Base-by-base conservation (phyloP, 2,888 invertebrate species). In the Nysson spinosus region DNA sequence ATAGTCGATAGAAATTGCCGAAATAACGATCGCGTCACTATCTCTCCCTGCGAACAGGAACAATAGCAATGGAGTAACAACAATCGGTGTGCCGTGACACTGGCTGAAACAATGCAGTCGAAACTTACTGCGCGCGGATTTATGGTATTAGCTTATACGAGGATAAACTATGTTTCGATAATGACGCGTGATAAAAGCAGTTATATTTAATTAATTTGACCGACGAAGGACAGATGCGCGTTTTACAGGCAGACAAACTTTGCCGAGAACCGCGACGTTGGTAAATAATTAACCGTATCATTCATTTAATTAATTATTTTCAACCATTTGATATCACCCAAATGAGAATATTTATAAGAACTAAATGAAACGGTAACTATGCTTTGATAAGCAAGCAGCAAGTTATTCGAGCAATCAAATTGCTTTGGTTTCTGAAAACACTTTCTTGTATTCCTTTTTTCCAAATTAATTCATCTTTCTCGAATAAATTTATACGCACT, bases 161-260 rank as follows among this genome's bases (percentile, higher is more conserved):
- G n/a, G 24, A 30, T n/a, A 30, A 28, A 49, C 63, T 50, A 50
- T 35, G 34, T 14, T 40, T 32, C 62, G 49, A 62, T 62, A 40
- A 30, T 14, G 24, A 19, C 30, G 20, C 32, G 34, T 50, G 55
- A 71, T 61, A 63, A 63, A 68, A 49, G 57, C 62, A 58, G 55
- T 71, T 68, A 58, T 54, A 55, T 68, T 72, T 62, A 71, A 71
- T 72, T 62, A 72, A 62, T 49, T 57, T 62, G 70, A 47, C n/a
- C n/a, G 30, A 11, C 19, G 4, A 6, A 24, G 39, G 26, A 9
- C 16, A 42, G 43, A 49, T 6, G 9, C 17, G 12, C 11, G 9
- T 40, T 56, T 63, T 63, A 51, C 46, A 37, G 19, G 24, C 24
- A 5, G 2, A n/a, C n/a, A n/a, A n/a, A n/a, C n/a, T n/a, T n/a